Evolutionary conservation across 2,113 vertebrate genomes (phyloP).

Genomic region (Ranitomeya variabilis): DNA sequence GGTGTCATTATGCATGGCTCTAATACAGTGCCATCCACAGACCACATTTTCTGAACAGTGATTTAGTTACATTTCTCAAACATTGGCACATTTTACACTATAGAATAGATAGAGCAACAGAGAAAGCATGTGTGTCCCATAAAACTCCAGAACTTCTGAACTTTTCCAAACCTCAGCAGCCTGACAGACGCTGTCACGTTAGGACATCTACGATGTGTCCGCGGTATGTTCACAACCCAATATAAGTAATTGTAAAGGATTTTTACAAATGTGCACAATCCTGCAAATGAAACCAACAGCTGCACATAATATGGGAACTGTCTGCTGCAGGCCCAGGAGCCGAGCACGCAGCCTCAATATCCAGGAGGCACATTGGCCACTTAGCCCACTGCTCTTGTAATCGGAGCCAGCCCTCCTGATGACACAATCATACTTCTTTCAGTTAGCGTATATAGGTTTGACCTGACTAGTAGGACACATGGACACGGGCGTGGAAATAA

Average conservation of each 20-base stretch:
- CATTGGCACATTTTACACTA: neutral
- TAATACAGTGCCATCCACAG: neutral
- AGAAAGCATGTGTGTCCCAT: too few relatives aligned
- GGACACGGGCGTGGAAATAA: neutral
- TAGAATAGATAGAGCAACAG: neutral
- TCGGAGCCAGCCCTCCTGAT: neutral
- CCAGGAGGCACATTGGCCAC: neutral
- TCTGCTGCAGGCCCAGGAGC: neutral
- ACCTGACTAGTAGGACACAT: neutral
- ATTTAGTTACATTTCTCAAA: neutral
- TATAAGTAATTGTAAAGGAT: constrained; percentile 26
- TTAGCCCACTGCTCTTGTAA: neutral
- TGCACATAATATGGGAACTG: constrained; percentile 17
- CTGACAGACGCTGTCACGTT: neutral
- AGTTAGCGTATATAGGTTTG: too few relatives aligned
- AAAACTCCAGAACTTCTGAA: constrained; percentile 4
- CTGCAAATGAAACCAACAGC: constrained; percentile 24
- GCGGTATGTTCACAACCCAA: neutral
- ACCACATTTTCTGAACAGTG: neutral
- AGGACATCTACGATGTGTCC: neutral
- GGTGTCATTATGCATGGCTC: neutral
- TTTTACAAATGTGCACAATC: constrained; percentile 26
- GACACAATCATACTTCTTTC: neutral
- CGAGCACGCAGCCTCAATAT: neutral
- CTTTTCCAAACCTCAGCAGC: constrained; percentile 9